These are phyloP conservation scores for Phengaris alcon DNA, from an alignment of 2,888 invertebrate genomes.

Conservation along the genomic window DNA sequence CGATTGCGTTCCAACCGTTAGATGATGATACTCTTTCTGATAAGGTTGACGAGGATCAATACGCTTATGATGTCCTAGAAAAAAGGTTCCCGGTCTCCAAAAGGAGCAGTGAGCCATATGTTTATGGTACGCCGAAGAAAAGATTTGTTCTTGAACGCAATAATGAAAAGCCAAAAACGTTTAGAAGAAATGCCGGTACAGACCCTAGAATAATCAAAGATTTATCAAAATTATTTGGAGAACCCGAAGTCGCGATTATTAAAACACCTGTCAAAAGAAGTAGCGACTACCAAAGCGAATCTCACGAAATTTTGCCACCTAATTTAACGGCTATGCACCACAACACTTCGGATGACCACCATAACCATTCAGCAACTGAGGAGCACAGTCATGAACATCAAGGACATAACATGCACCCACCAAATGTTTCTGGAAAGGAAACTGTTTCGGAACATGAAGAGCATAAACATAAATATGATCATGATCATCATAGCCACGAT, in stretches of 20 bases:
- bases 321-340: slow-evolving; percentile 50
- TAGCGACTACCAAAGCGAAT: slow-evolving; percentile 56
- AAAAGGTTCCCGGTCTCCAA: slow-evolving; percentile 85
- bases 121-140: slow-evolving; percentile 55
- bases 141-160: slow-evolving; percentile 56
- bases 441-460: slow-evolving; percentile 43
- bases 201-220: slow-evolving; percentile 86
- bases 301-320: slow-evolving; percentile 67
- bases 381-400: slow-evolving; percentile 63
- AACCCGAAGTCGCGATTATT: slow-evolving; percentile 58
- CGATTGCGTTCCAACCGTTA: slow-evolving; percentile 72
- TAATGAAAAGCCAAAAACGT: slow-evolving; percentile 56
- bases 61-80: slow-evolving; percentile 62
- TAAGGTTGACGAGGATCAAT: slow-evolving; percentile 64
- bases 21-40: slow-evolving; percentile 66
- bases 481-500: slow-evolving; percentile 37
- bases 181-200: slow-evolving; percentile 75
- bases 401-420: slow-evolving; percentile 41
- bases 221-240: slow-evolving; percentile 83
- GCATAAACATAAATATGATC: slow-evolving; percentile 43
- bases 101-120: slow-evolving; percentile 76
- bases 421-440: slow-evolving; percentile 36
- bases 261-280: slow-evolving; percentile 79
- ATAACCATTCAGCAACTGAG: slow-evolving; percentile 47
- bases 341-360: slow-evolving; percentile 54